phyloP scores from a whole-genome alignment of 2,888 invertebrate species.

The Koerneria pararmatus region DNA sequence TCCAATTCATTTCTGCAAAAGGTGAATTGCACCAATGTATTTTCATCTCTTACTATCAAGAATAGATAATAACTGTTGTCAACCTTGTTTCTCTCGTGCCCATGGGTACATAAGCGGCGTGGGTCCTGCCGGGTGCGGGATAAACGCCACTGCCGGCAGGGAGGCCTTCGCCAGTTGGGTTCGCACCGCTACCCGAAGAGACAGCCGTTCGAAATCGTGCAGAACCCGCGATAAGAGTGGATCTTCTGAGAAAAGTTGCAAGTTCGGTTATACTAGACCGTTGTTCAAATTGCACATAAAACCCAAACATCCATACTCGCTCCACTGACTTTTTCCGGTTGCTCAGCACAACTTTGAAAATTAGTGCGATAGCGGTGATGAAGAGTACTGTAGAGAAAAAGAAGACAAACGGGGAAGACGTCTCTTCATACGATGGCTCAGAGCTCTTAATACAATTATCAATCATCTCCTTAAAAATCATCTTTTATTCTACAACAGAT shows the following conservation, averaged over 20 bases:
- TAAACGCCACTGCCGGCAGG: neutral
- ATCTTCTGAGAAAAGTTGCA: neutral
- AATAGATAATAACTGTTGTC: slow-evolving; percentile 17
- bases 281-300: neutral
- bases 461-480: no score
- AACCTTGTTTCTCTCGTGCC: slow-evolving; percentile 21
- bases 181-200: neutral
- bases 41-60: slow-evolving; percentile 3
- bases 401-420: slow-evolving; percentile 34
- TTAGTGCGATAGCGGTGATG: slow-evolving; percentile 37
- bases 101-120: slow-evolving; percentile 30
- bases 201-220: neutral
- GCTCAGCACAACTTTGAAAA: slow-evolving; percentile 42
- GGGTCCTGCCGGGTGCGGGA: slow-evolving; percentile 19
- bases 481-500: no score
- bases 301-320: neutral
- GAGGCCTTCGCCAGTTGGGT: neutral
- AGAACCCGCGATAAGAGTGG: neutral
- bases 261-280: slow-evolving; percentile 1
- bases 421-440: no score
- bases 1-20: slow-evolving; percentile 34
- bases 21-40: slow-evolving; percentile 28
- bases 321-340: slow-evolving; percentile 37
- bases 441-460: no score
- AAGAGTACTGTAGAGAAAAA: slow-evolving; percentile 42